Evolutionary conservation across 2,888 invertebrate genomes (phyloP), one percentile per base, ranked within the genome.

Genomic region (Listrodromus nycthemerus): DNA sequence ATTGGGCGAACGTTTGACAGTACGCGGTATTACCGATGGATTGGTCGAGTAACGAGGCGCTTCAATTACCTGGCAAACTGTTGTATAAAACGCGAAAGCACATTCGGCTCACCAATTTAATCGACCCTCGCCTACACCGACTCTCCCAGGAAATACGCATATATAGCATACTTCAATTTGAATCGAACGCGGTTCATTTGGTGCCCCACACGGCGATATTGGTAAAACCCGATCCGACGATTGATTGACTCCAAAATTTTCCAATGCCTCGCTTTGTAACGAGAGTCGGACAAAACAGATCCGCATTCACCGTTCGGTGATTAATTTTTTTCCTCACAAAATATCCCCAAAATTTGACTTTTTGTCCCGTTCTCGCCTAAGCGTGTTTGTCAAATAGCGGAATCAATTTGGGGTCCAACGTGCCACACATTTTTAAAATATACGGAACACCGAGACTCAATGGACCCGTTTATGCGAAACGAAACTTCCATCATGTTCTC

Each of bases 1-100:
- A 71, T 71, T 71, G 41, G 21, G 27, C n/a, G 16, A 58, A 10
- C 41, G 58, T 41, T 71, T 24, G 70, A 55, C 19, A 33, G 70
- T 55, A 13, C 70, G 70, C 41, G 27, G 70, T 71, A 58, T 58
- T 41, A 58, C 58, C 37, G 58, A 71, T 41, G 71, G 71, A 71
- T 71, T 37, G 58, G 24, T 55, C 33, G 55, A 27, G 71, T 41
- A 71, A 71, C 55, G 55, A 71, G 55, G 41, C 8, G 24, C 41
- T 71, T 41, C 37, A 71, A 71, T 71, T 71, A 55, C 37, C 55
- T 37, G 24, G 37, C 71, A 71, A 58, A 24, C 71, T 55, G 27
- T 41, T 41, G 71, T 58, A 55, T 58, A 41, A 71, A 69, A 67
- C 19, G 69, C 58, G 21, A 8, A 21, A 55, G 27, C 55, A 24